Base-by-base conservation (phyloP, 1,140 invertebrate genomes). In the Argopecten irradians region DNA sequence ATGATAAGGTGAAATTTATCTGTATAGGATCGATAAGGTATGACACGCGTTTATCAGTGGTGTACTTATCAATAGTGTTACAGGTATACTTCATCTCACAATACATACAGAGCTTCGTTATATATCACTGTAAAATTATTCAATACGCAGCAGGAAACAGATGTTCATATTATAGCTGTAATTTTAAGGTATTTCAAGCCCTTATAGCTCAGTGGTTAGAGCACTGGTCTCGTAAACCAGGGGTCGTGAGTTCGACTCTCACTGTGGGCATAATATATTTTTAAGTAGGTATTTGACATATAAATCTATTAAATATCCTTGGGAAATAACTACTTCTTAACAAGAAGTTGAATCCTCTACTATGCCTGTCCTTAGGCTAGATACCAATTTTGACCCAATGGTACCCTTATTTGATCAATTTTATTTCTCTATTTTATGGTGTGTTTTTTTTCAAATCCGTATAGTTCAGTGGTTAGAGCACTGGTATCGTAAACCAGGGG, bases 221-320 rank as follows among this genome's bases (percentile, higher is more conserved):
- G 97, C 97, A 97, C 97, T 97, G 97, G 97, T 97, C 97, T 98
- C 97, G 97, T 98, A 98, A 98, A 97, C 97, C 97, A 97, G 97
- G 97, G 97, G 97, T 98, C 97, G 97, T 97, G 97, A 97, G 97
- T 98, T 98, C 97, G 97, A 97, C 97, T 97, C 97, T 97, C 97
- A 91, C 92, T 92, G 93, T 92, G 93, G 93, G 93, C 93, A 93
- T 28, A 3, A 28, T 71, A 71, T 71, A 46, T 46, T 46, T 71
- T 71, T 71, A 71, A 28, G 55, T 3, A 71, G n/a, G n/a, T 19
- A 46, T 46, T n/a, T 19, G 43, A 16, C 13, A 46, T 5, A 39
- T 39, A 39, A 8, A 39, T 39, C 5, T 39, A 39, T 13, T 8
- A 39, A 39, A 39, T 39, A 39, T 39, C 36, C 36, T 13, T 39